A percentile compares a stretch with the other conserved stretches of the same genome.
Conservation (phyloP, 2,888 invertebrate genomes). For the Antheraea yamamai region DNA sequence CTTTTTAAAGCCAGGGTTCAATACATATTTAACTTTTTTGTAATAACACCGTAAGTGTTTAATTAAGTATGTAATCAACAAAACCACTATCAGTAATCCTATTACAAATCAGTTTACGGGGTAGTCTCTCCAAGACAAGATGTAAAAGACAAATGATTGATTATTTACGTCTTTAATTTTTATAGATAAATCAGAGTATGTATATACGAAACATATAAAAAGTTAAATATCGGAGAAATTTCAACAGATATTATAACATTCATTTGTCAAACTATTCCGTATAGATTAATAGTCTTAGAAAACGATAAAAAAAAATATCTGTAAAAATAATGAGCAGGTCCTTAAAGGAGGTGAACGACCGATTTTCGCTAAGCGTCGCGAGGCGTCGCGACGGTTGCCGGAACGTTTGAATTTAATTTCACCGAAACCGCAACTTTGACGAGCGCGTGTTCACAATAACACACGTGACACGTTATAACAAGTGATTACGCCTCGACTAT, state of each 20-base stretch:
- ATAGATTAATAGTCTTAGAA: too few species aligned
- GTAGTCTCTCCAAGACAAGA: background rate
- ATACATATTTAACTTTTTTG: too few species aligned
- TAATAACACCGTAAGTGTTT: background rate
- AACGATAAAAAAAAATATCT: too few species aligned
- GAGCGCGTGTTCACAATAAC: conserved; percentile 12
- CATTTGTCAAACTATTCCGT: too few species aligned
- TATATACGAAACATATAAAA: too few species aligned
- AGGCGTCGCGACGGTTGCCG: background rate
- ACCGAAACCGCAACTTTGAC: conserved; percentile 11
- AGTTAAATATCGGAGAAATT: too few species aligned
- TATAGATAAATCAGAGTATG: too few species aligned
- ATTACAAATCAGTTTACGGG: background rate
- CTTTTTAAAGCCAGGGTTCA: too few species aligned
- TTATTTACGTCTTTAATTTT: background rate
- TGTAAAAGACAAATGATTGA: background rate
- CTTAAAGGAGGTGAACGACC: conserved; percentile 11
- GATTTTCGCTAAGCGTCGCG: background rate
- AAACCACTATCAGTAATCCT: background rate
- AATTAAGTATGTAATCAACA: background rate
- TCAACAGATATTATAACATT: too few species aligned
- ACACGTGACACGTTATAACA: conserved; percentile 4
- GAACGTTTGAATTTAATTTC: conserved; percentile 13
- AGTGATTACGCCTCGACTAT: background rate
- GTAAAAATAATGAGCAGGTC: background rate